phyloP scores from a whole-genome alignment of 2,888 invertebrate species.

The Augiades crinisus region DNA sequence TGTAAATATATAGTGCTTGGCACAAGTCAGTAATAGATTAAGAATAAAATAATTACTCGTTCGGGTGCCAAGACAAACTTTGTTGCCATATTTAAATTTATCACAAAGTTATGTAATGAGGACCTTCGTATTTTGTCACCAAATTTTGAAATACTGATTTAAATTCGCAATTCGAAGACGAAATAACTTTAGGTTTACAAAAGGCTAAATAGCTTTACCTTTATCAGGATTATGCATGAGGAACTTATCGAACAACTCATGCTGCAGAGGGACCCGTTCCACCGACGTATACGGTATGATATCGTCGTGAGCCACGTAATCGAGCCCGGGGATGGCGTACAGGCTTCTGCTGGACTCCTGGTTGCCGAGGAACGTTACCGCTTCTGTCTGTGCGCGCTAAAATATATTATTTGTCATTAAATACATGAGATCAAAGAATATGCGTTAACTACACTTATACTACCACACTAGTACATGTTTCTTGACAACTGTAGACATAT shows the following conservation, averaged over 20 bases:
- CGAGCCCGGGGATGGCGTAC: slow-evolving; percentile 97
- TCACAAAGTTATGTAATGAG: too few species aligned
- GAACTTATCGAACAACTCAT: slow-evolving; percentile 98
- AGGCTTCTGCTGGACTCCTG: slow-evolving; percentile 97
- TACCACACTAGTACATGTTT: too few species aligned
- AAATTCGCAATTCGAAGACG: too few species aligned
- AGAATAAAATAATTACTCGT: background rate
- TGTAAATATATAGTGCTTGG: too few species aligned
- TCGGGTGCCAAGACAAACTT: background rate
- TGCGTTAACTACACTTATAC: too few species aligned
- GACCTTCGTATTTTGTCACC: too few species aligned
- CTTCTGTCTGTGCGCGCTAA: slow-evolving; percentile 98
- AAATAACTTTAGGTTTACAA: too few species aligned
- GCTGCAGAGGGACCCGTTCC: slow-evolving; percentile 94
- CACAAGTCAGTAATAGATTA: background rate
- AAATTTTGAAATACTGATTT: background rate
- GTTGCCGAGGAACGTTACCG: slow-evolving; percentile 97
- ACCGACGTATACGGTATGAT: slow-evolving; percentile 96
- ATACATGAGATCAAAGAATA: too few species aligned
- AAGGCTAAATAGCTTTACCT: too few species aligned
- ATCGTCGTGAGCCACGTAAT: slow-evolving; percentile 99
- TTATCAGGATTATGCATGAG: slow-evolving; percentile 89
- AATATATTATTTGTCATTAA: slow-evolving; percentile 27
- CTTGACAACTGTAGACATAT: too few species aligned
- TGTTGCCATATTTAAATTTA: background rate